These are phyloP conservation scores for Mactromeris polynyma DNA, from an alignment of 2,888 invertebrate species.

Conservation along the genomic window DNA sequence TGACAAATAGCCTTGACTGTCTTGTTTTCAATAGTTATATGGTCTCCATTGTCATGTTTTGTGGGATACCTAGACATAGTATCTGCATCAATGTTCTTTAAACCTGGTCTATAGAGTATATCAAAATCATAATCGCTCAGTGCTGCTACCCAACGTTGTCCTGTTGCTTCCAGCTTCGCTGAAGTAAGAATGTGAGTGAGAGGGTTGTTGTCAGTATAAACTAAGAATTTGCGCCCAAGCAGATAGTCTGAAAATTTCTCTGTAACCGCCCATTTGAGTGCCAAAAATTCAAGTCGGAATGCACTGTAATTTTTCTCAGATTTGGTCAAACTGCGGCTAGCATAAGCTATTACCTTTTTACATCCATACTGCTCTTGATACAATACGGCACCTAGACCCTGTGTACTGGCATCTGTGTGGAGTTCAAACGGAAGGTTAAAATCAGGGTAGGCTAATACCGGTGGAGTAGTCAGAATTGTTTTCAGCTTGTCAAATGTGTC, in stretches of 20 bases:
- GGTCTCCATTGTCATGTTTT: not conserved
- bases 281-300: not conserved
- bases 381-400: not conserved
- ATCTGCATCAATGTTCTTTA: not conserved
- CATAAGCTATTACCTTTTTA: not conserved
- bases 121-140: not conserved
- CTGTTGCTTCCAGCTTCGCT: not conserved
- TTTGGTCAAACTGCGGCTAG: not conserved
- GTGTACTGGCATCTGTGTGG: not conserved
- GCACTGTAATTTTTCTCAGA: not conserved
- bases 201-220: not conserved
- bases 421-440: not conserved
- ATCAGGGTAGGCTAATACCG: not conserved
- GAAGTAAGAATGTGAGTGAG: not conserved
- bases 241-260: not conserved
- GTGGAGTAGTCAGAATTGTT: not conserved
- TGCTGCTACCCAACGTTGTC: not conserved
- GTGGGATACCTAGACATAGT: not conserved
- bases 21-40: not conserved
- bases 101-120: not conserved
- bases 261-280: not conserved
- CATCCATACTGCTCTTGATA: not conserved
- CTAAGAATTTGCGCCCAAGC: not conserved
- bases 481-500: not conserved
- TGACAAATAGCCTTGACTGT: not conserved